A percentile compares a stretch with the other conserved stretches of the same genome.
phyloP scores from a whole-genome alignment of 2,888 invertebrate genomes.

The Megamerina dolium region DNA sequence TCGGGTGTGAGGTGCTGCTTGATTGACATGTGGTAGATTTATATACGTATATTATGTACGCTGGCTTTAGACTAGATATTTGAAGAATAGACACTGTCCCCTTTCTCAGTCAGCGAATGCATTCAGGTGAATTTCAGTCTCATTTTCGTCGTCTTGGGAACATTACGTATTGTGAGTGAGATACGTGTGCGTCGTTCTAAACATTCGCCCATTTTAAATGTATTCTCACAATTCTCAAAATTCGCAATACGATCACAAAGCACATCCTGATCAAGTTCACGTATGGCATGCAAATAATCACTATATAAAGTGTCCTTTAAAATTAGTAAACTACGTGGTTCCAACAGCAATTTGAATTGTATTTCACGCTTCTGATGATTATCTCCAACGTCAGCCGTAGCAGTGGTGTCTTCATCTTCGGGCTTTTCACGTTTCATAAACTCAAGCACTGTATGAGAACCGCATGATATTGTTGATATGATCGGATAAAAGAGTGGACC shows the following conservation, averaged over 20 bases:
- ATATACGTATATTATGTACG: no score
- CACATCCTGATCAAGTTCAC: conserved; percentile 62
- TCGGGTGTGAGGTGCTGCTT: no score
- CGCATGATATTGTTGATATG: conserved; percentile 87
- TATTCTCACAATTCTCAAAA: conserved; percentile 57
- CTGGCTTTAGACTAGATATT: neutral
- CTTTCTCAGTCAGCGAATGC: neutral
- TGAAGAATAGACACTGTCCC: neutral
- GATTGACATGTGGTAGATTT: no score
- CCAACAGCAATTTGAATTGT: conserved; percentile 72
- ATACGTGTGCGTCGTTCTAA: conserved; percentile 75
- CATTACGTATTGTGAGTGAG: conserved; percentile 88
- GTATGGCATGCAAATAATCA: conserved; percentile 80
- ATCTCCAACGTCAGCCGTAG: neutral
- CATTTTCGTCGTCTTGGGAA: conserved; percentile 78
- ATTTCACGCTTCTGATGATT: conserved; percentile 29
- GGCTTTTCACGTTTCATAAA: conserved; percentile 52
- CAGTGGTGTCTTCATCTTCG: no score
- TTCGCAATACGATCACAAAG: conserved; percentile 59
- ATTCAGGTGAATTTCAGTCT: conserved; percentile 56
- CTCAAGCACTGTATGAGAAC: conserved; percentile 85
- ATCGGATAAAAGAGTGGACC: conserved; percentile 90
- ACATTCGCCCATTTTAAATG: conserved; percentile 54
- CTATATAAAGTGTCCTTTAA: conserved; percentile 77
- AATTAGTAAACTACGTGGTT: conserved; percentile 82